These are phyloP conservation scores for Ciconia boyciana DNA, from an alignment of 2,113 vertebrate genomes.

Conservation along the genomic window DNA sequence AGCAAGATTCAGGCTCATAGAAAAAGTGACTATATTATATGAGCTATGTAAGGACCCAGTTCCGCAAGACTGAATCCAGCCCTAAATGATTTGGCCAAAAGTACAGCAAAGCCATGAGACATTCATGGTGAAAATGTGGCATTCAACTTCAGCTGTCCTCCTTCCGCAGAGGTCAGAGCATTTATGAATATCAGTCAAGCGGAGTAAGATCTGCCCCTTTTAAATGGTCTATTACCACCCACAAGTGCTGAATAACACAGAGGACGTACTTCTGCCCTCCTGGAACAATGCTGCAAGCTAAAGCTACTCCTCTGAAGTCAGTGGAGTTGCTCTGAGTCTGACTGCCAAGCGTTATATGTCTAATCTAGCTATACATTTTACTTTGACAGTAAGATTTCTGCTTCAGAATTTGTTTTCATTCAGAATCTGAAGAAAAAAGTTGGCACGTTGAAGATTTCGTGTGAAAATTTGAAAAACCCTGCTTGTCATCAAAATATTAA, in stretches of 20 bases:
- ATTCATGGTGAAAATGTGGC: background rate
- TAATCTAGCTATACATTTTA: background rate
- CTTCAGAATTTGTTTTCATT: background rate
- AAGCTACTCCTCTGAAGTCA: background rate
- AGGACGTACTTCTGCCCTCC: background rate
- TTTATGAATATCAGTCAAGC: background rate
- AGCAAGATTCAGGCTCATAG: background rate
- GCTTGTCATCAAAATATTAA: conserved; percentile 1
- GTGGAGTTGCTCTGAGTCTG: background rate
- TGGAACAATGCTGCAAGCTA: background rate
- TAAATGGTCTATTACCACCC: background rate
- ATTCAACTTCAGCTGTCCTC: background rate
- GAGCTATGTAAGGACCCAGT: background rate
- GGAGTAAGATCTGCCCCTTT: background rate
- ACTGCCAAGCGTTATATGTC: background rate
- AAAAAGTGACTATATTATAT: background rate
- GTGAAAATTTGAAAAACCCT: background rate
- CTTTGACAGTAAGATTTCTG: background rate
- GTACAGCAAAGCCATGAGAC: background rate
- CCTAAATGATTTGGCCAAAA: background rate
- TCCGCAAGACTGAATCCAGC: background rate
- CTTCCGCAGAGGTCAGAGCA: background rate
- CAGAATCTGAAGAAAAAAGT: background rate
- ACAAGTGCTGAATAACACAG: background rate
- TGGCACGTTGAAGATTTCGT: background rate